Base-by-base conservation (phyloP, 1,140 invertebrate genomes). In the Neodiprion virginianus region DNA sequence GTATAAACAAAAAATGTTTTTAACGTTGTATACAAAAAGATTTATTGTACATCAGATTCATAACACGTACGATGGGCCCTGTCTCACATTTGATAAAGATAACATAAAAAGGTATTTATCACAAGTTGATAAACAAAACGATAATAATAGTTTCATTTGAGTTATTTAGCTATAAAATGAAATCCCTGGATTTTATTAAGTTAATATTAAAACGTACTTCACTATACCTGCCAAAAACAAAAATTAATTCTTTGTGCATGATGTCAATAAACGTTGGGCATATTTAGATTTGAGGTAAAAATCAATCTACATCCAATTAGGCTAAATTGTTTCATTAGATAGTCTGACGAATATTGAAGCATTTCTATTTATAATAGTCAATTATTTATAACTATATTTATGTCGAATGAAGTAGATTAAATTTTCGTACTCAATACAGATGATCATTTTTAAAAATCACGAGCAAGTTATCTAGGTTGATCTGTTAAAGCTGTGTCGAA, bases 81-180 rank as follows among this genome's bases (percentile, higher is more conserved):
- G 67, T 21, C 72, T 48, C 66, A 48, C 48, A 67, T 67, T 17
- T 28, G 47, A 14, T 61, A 66, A 50, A 61, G n/a, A 48, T 69
- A 67, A 61, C 53, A 61, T 61, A 61, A 61, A 70, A 75, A 65
- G 67, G 71, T 75, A 73, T 50, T 75, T 75, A 72, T 40, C 21
- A 72, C 71, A 74, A 72, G 73, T 77, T 77, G 76, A 75, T 73
- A 69, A 69, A 7, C 11, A 69, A 69, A 69, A 21, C 11, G 28
- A 40, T 17, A 69, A 69, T 12, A 69, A 23, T 23, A 14, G 21
- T 69, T 17, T 69, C 7, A 14, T 14, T 23, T 69, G 1, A 5
- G 67, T 69, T 21, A 69, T 69, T 11, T 14, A 69, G 67, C 12
- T 23, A 69, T 7, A 21, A 14, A 69, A 69, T 12, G 11, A 69